Conservation (phyloP, 2,888 invertebrate genomes). For the Arge pagana region DNA sequence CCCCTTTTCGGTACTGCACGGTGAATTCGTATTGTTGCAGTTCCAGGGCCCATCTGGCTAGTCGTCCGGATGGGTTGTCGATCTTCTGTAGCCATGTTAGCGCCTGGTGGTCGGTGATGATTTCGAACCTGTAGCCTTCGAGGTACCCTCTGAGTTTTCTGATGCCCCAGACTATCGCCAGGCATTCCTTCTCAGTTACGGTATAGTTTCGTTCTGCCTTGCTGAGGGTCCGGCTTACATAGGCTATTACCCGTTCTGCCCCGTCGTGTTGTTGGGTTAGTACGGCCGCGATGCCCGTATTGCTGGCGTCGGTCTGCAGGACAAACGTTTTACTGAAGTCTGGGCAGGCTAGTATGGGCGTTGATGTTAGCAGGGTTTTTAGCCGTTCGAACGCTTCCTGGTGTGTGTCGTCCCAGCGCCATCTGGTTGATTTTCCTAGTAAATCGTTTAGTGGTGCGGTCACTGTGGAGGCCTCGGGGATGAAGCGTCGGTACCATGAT, state of each 20-base stretch:
- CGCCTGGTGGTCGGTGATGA: conserved; percentile 36
- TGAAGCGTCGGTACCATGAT: conserved; percentile 27
- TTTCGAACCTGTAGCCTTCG: conserved; percentile 32
- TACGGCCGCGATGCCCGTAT: conserved; percentile 28
- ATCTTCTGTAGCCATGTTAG: conserved; percentile 33
- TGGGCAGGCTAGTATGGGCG: not conserved
- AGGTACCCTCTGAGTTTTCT: conserved; percentile 32
- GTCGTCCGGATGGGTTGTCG: conserved; percentile 32
- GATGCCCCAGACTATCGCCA: conserved; percentile 34
- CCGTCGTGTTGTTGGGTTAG: conserved; percentile 32
- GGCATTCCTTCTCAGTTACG: conserved; percentile 35
- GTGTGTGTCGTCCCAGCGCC: not conserved
- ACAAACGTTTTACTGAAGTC: conserved; percentile 2
- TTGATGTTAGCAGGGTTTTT: not conserved
- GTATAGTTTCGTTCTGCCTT: conserved; percentile 32
- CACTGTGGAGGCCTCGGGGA: not conserved
- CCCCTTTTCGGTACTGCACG: conserved; percentile 20
- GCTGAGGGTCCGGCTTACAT: conserved; percentile 30
- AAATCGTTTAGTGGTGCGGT: not conserved
- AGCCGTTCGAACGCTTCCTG: not conserved
- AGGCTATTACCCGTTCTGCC: conserved; percentile 33
- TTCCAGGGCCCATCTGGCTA: conserved; percentile 35
- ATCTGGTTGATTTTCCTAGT: not conserved
- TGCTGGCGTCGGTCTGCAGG: conserved; percentile 30
- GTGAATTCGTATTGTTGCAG: conserved; percentile 28